Evolutionary conservation across 2,113 vertebrate species (phyloP).

Genomic region (Tragelaphus scriptus): DNA sequence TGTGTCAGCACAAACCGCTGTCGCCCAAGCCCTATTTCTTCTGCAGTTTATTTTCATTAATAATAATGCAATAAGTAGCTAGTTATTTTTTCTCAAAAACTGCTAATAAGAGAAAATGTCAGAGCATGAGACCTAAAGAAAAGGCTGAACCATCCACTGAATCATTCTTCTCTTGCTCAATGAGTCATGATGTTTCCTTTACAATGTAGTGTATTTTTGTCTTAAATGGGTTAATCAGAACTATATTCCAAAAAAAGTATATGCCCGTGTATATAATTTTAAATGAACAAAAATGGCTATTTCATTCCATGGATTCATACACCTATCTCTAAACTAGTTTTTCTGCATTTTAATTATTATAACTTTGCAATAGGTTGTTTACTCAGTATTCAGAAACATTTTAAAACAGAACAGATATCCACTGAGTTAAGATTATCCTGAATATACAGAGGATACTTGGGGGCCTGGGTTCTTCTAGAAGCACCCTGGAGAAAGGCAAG

Average conservation of each 20-base stretch:
- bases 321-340: background rate
- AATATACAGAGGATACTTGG: background rate
- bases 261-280: background rate
- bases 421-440: slow-evolving; percentile 28
- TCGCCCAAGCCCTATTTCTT: background rate
- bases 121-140: background rate
- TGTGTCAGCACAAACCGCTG: background rate
- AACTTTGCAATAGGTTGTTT: background rate
- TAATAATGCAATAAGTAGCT: background rate
- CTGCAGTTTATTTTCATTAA: background rate
- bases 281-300: background rate
- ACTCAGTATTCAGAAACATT: background rate
- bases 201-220: background rate
- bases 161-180: background rate
- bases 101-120: background rate
- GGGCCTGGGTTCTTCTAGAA: background rate
- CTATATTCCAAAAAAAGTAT: background rate
- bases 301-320: background rate
- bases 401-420: slow-evolving; percentile 1
- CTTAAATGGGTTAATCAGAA: background rate
- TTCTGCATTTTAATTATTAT: background rate
- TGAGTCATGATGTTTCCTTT: background rate
- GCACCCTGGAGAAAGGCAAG: background rate
- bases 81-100: background rate
- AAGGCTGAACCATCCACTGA: background rate